phyloP scores from a whole-genome alignment of 2,797 vertebrate genomes.

The Miichthys miiuy region DNA sequence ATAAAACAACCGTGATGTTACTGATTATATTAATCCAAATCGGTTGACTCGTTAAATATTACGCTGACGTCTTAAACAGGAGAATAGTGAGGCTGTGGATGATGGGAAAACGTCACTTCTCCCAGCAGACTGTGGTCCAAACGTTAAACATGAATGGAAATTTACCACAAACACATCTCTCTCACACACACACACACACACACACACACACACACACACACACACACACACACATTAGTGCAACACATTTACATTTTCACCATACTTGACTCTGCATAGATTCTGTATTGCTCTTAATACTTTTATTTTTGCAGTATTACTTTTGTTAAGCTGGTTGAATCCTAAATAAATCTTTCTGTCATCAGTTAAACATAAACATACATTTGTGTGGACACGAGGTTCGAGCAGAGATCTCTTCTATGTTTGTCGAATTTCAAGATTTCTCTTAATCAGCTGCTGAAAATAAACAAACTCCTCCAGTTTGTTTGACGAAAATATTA shows the following conservation, averaged over 20 bases:
- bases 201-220: not conserved
- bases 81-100: too few species aligned
- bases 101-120: not conserved
- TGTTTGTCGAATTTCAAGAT: too few species aligned
- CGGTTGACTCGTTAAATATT: not conserved
- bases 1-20: not conserved
- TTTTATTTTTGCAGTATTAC: slow-evolving; percentile 15
- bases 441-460: not conserved
- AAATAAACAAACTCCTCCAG: too few species aligned
- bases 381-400: not conserved
- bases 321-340: slow-evolving; percentile 8
- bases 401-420: not conserved
- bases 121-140: not conserved
- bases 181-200: not conserved
- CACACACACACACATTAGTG: not conserved
- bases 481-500: too few species aligned
- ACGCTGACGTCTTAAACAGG: too few species aligned
- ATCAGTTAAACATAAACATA: not conserved
- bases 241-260: not conserved
- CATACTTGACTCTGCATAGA: slow-evolving; percentile 30
- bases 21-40: not conserved
- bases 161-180: accelerated
- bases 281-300: slow-evolving; percentile 34
- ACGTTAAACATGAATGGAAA: not conserved
- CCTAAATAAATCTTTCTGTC: not conserved